Evolutionary conservation across 2,113 vertebrate species (phyloP).

Genomic region (Macrotis lagotis): DNA sequence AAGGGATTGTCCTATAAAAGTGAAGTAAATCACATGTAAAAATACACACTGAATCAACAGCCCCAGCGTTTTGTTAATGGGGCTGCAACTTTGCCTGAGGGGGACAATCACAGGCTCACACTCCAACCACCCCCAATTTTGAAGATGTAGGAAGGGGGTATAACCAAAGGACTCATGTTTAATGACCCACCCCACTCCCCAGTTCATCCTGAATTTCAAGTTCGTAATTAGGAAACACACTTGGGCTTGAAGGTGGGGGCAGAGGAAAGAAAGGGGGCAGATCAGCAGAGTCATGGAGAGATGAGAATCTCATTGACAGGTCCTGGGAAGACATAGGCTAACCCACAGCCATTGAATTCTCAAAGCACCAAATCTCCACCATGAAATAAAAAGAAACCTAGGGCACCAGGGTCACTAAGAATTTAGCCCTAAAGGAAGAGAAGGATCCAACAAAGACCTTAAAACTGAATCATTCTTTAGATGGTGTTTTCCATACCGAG

Average conservation of each 20-base stretch:
- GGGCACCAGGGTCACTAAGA: neutral
- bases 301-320: neutral
- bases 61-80: constrained; percentile 34
- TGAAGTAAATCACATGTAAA: constrained; percentile 36
- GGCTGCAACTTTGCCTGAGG: constrained; percentile 22
- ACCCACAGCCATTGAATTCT: neutral
- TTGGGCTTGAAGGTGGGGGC: constrained; percentile 39
- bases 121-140: constrained; percentile 27
- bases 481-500: constrained; percentile 25
- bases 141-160: constrained; percentile 7
- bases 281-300: neutral
- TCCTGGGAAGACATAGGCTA: neutral
- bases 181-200: constrained; percentile 69
- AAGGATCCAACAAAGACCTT: neutral
- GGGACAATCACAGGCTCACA: constrained; percentile 49
- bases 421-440: neutral
- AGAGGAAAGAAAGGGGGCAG: neutral
- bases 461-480: neutral
- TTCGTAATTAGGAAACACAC: constrained; percentile 75
- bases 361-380: neutral
- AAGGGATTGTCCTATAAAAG: constrained; percentile 54
- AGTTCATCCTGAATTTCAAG: constrained; percentile 79
- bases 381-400: neutral
- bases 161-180: constrained; percentile 56
- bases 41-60: constrained; percentile 23